Evolutionary conservation across 1,140 invertebrate species (phyloP).

Genomic region (Tetramorium parvispinum): DNA sequence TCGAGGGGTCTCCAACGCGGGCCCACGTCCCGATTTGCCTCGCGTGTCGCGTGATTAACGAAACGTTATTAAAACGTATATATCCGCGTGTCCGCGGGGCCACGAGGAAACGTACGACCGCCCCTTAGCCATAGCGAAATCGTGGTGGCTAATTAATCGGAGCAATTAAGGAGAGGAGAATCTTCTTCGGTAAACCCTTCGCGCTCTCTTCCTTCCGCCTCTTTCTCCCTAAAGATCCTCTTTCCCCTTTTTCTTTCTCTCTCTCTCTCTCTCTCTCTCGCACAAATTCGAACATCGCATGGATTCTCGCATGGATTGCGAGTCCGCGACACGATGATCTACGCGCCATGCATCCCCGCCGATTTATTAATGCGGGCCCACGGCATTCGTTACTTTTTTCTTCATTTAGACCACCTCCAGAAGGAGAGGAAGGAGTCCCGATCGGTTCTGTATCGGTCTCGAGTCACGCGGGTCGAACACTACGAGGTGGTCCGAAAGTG

Average conservation of each 20-base stretch:
- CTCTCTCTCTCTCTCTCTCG: not conserved
- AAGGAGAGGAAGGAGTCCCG: constrained; percentile 38
- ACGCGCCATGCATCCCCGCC: constrained; percentile 73
- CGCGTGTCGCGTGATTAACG: constrained; percentile 77
- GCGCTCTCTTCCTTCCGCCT: constrained; percentile 17
- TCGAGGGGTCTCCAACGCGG: not conserved
- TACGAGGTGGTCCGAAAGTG: constrained; percentile 62
- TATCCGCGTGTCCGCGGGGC: constrained; percentile 72
- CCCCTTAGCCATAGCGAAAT: constrained; percentile 79
- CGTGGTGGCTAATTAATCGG: constrained; percentile 81
- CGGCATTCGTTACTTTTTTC: constrained; percentile 73
- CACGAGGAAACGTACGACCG: constrained; percentile 76
- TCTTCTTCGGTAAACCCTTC: constrained; percentile 33
- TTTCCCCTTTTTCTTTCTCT: not conserved
- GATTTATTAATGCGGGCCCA: constrained; percentile 79
- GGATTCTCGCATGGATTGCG: constrained; percentile 67
- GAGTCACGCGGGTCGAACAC: constrained; percentile 33
- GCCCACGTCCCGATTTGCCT: constrained; percentile 67
- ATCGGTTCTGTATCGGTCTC: constrained; percentile 56
- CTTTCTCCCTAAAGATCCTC: constrained; percentile 25
- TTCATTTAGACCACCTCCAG: constrained; percentile 41
- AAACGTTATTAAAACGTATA: constrained; percentile 77
- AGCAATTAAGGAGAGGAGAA: constrained; percentile 78
- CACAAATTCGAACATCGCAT: constrained; percentile 55
- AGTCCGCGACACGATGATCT: constrained; percentile 79